Conservation (phyloP, 2,888 invertebrate genomes). For the Ectemnius continuus region DNA sequence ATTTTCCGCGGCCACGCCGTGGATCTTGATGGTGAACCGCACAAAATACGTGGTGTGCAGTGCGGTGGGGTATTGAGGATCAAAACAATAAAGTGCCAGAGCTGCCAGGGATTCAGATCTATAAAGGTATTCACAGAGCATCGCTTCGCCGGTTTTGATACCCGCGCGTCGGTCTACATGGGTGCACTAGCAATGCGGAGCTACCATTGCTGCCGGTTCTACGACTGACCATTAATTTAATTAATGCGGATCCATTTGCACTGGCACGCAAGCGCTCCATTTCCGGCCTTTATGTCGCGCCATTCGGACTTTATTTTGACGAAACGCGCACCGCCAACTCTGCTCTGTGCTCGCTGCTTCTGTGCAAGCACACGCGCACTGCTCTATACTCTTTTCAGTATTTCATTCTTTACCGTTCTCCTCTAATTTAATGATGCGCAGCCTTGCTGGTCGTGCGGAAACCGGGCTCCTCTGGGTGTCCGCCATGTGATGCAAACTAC, state of each 20-base stretch:
- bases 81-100: conserved; percentile 43
- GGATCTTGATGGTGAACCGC: neutral
- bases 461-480: neutral
- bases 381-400: neutral
- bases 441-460: neutral
- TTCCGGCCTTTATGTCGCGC: conserved; percentile 54
- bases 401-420: neutral
- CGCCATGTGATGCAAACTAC: conserved; percentile 3
- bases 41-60: neutral
- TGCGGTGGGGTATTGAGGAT: neutral
- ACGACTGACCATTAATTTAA: conserved; percentile 60
- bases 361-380: neutral
- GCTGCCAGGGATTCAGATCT: conserved; percentile 26
- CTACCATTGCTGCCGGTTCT: conserved; percentile 45
- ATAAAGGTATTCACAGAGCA: neutral
- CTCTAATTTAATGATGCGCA: neutral
- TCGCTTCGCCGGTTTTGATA: conserved; percentile 14
- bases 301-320: conserved; percentile 53
- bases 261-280: conserved; percentile 48
- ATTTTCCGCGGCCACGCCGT: no score
- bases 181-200: conserved; percentile 38
- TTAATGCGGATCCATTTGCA: conserved; percentile 61
- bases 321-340: conserved; percentile 13
- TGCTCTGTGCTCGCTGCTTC: neutral
- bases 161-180: conserved; percentile 37